Conservation (phyloP, 1,140 invertebrate species). For the Gonatopus flavifemur region DNA sequence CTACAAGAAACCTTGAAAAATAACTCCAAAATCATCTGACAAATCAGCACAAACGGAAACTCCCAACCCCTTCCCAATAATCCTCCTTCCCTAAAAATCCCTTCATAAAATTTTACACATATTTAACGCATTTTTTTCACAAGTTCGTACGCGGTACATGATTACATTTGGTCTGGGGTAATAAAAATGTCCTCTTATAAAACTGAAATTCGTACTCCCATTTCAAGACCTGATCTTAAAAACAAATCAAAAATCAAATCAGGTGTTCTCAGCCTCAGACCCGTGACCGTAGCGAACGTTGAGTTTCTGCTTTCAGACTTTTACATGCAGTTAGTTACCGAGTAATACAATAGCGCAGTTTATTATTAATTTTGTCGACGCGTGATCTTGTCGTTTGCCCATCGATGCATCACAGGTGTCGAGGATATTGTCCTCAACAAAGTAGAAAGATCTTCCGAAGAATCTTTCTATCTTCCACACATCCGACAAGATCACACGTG, state of each 20-base stretch:
- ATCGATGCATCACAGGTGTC: background rate
- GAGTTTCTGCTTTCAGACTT: conserved; percentile 50
- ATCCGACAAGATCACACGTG: conserved; percentile 32
- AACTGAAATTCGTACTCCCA: background rate
- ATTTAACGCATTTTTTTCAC: conserved; percentile 58
- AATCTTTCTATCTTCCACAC: no score
- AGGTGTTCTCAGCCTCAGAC: no score
- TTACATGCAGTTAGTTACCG: conserved; percentile 55
- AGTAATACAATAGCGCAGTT: conserved; percentile 53
- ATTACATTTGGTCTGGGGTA: no score
- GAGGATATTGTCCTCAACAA: background rate
- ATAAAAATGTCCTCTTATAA: no score
- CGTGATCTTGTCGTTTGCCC: conserved; percentile 24
- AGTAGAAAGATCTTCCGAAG: no score
- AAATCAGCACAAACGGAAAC: conserved; percentile 36
- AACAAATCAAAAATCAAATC: conserved; percentile 1
- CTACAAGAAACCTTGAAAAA: no score
- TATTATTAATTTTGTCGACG: conserved; percentile 49
- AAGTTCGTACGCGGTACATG: conserved; percentile 49
- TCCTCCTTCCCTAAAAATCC: conserved; percentile 25
- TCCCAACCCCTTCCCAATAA: conserved; percentile 24
- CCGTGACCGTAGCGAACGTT: conserved; percentile 41
- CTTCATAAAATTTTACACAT: conserved; percentile 44
- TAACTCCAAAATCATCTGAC: no score
- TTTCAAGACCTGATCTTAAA: background rate